A percentile compares a stretch with the other conserved stretches of the same genome.
phyloP scores from a whole-genome alignment of 35 echinoderm and acorn worm species.

The Nesometra sesokonis region DNA sequence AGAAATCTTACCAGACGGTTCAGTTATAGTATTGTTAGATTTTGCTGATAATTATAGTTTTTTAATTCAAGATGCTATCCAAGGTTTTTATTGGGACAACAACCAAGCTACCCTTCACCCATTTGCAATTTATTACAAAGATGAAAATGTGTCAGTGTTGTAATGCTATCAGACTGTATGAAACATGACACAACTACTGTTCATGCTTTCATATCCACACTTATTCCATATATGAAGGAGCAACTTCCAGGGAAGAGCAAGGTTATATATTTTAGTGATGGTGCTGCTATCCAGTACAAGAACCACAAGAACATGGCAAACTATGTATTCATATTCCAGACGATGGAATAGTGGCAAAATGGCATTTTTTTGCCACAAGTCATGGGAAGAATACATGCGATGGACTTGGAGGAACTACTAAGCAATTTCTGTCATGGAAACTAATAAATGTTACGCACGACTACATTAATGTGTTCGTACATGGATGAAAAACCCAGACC shows the following conservation, averaged over 20 bases:
- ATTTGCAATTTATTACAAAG: conserved; percentile 6
- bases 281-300: neutral
- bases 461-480: conserved; percentile 19
- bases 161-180: neutral
- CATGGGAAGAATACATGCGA: too few species aligned
- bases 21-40: neutral
- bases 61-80: conserved; percentile 2
- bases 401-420: too few species aligned
- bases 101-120: conserved; percentile 4
- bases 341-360: too few species aligned
- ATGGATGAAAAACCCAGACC: conserved; percentile 29
- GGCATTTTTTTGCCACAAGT: too few species aligned
- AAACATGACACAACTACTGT: neutral
- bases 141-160: neutral
- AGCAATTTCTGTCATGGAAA: conserved; percentile 32
- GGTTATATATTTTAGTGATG: neutral
- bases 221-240: neutral
- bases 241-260: neutral
- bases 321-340: neutral
- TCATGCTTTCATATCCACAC: neutral
- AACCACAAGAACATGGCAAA: neutral
- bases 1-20: neutral
- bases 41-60: conserved; percentile 21
- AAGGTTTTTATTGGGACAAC: conserved; percentile 8
- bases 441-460: conserved; percentile 30